These are phyloP conservation scores for Plusia festucae DNA, from an alignment of 2,888 invertebrate species.

Conservation along the genomic window DNA sequence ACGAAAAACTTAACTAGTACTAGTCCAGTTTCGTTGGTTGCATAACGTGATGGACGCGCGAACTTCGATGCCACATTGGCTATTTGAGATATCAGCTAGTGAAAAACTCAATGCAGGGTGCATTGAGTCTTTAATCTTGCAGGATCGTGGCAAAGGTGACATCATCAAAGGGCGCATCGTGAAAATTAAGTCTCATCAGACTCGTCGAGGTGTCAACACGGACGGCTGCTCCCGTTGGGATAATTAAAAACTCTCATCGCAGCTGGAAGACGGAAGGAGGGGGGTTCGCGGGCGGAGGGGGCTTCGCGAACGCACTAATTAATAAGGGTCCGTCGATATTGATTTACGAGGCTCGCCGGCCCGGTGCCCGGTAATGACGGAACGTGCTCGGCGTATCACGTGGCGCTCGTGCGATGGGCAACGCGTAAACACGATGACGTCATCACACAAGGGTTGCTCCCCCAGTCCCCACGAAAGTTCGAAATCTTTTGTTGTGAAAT, in stretches of 20 bases:
- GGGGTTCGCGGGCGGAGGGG: slow-evolving; percentile 53
- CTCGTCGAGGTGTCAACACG: slow-evolving; percentile 76
- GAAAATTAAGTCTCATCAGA: slow-evolving; percentile 67
- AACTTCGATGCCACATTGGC: background rate
- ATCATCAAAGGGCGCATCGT: slow-evolving; percentile 53
- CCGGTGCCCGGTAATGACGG: slow-evolving; percentile 59
- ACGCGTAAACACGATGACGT: slow-evolving; percentile 53
- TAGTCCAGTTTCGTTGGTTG: no score
- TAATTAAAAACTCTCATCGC: slow-evolving; percentile 87
- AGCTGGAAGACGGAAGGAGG: slow-evolving; percentile 59
- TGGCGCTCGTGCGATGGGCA: slow-evolving; percentile 51
- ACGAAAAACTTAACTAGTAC: no score
- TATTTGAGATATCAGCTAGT: background rate
- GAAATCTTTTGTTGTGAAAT: slow-evolving; percentile 40
- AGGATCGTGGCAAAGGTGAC: slow-evolving; percentile 31
- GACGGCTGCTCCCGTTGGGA: slow-evolving; percentile 70
- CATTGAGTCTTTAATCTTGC: slow-evolving; percentile 35
- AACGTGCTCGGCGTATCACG: slow-evolving; percentile 57
- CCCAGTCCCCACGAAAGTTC: slow-evolving; percentile 12
- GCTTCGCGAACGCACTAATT: slow-evolving; percentile 86
- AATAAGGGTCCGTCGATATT: slow-evolving; percentile 89
- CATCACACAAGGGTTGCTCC: slow-evolving; percentile 24
- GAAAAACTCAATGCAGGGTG: background rate
- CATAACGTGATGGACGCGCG: no score
- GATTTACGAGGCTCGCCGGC: slow-evolving; percentile 83